Conservation (phyloP, 2,113 vertebrate species). For the Eolophus roseicapilla region DNA sequence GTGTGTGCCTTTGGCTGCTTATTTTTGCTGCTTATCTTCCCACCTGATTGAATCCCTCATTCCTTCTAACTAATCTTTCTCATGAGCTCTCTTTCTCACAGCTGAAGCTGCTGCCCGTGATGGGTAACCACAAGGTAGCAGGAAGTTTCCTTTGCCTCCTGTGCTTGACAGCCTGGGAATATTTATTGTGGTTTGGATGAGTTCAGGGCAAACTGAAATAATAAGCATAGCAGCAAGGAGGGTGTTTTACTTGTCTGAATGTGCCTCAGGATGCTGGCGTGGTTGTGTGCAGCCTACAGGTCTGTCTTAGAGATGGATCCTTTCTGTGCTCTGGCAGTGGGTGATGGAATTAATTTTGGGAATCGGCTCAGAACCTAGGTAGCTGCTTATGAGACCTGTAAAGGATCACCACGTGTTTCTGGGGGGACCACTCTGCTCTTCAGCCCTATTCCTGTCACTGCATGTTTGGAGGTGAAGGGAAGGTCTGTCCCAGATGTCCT, state of each 20-base stretch:
- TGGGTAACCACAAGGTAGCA: neutral
- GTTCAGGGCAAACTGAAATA: neutral
- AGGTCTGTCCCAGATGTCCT: rapidly evolving
- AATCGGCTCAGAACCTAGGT: neutral
- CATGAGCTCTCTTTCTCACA: neutral
- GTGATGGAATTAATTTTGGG: neutral
- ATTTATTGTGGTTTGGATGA: neutral
- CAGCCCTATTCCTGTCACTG: rapidly evolving
- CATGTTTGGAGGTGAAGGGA: neutral
- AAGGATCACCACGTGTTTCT: rapidly evolving
- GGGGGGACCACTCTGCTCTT: neutral
- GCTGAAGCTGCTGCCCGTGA: neutral
- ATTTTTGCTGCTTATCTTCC: neutral
- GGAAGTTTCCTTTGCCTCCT: neutral
- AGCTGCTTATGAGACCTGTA: neutral
- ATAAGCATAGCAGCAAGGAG: neutral
- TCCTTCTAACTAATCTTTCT: neutral
- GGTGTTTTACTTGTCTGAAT: neutral
- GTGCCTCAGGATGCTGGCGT: rapidly evolving
- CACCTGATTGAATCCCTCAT: neutral
- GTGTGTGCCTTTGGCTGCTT: neutral
- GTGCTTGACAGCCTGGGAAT: neutral
- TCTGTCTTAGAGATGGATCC: neutral
- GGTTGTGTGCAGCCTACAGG: neutral
- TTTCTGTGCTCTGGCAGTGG: neutral